Evolutionary conservation across 1,140 invertebrate genomes (phyloP).

Genomic region (Drosophila obscura): DNA sequence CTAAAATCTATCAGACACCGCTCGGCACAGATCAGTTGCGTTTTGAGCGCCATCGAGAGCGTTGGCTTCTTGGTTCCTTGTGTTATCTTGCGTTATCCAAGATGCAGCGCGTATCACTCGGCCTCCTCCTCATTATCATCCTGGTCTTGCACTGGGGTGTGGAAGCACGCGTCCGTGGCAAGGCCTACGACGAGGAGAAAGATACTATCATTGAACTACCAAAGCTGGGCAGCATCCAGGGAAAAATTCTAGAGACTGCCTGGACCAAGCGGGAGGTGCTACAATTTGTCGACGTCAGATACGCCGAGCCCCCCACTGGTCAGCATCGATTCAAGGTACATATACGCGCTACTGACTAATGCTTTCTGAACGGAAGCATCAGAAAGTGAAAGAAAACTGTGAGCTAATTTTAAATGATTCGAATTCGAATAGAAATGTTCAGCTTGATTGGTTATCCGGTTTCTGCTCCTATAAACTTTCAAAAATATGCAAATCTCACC

Average conservation of each 20-base stretch:
- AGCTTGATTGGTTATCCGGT: slow-evolving; percentile 35
- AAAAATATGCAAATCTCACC: slow-evolving; percentile 39
- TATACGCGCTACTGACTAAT: not conserved
- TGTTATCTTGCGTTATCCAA: slow-evolving; percentile 8
- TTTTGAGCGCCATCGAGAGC: slow-evolving; percentile 52
- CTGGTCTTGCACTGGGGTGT: slow-evolving; percentile 1
- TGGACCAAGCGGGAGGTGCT: slow-evolving; percentile 76
- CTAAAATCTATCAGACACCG: slow-evolving; percentile 49
- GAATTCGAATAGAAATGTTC: slow-evolving; percentile 34
- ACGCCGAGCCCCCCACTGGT: slow-evolving; percentile 79
- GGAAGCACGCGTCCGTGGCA: slow-evolving; percentile 42
- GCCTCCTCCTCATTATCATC: not conserved
- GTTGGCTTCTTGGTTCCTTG: slow-evolving; percentile 18
- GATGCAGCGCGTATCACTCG: slow-evolving; percentile 34
- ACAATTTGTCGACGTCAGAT: slow-evolving; percentile 80
- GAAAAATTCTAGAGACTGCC: slow-evolving; percentile 68
- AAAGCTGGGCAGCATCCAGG: slow-evolving; percentile 73
- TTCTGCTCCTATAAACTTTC: slow-evolving; percentile 31
- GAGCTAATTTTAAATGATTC: not conserved
- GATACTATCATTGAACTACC: slow-evolving; percentile 76
- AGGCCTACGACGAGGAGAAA: slow-evolving; percentile 67
- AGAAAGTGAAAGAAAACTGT: no score
- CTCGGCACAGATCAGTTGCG: slow-evolving; percentile 53
- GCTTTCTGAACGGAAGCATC: no score
- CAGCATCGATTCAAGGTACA: slow-evolving; percentile 77